Percentiles rank a stretch among this genome's conserved stretches.
phyloP scores from a whole-genome alignment of 2,797 vertebrate species.

The Loriculus beryllinus region DNA sequence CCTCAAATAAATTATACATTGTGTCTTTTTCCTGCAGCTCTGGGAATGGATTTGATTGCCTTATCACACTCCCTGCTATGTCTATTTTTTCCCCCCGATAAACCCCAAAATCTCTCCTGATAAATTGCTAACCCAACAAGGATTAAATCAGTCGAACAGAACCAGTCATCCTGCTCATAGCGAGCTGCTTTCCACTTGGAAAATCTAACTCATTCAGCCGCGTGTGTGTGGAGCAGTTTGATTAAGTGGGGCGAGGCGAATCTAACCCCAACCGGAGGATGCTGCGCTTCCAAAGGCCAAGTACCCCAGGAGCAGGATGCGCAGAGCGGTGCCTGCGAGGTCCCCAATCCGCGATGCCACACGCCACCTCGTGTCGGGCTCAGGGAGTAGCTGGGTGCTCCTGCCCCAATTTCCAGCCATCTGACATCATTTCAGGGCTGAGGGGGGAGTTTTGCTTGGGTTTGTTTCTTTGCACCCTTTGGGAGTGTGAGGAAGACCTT shows the following conservation, averaged over 20 bases:
- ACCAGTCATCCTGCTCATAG: not conserved
- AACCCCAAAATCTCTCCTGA: not conserved
- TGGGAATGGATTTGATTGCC: not conserved
- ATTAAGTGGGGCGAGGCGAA: rapidly evolving
- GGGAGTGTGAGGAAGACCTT: not conserved
- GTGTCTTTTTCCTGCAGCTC: not conserved
- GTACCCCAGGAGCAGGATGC: not conserved
- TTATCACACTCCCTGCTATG: not conserved
- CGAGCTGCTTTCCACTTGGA: not conserved
- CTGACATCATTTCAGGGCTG: not conserved
- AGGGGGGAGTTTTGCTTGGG: not conserved
- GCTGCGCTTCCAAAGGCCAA: rapidly evolving
- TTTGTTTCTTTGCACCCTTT: not conserved
- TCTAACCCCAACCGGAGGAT: rapidly evolving
- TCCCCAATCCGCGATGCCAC: not conserved
- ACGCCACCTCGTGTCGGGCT: constrained; percentile 28
- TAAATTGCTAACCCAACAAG: not conserved
- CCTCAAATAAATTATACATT: not conserved
- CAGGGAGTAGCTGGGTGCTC: not conserved
- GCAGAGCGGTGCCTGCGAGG: rapidly evolving
- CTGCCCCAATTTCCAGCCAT: not conserved
- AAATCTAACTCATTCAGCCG: not conserved
- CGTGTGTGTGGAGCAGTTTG: rapidly evolving
- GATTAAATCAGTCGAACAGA: not conserved
- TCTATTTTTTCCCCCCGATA: rapidly evolving